These are phyloP conservation scores for Umimayanthus kanabou DNA, from an alignment of 92 coral and sea anemone genomes.

Conservation along the genomic window DNA sequence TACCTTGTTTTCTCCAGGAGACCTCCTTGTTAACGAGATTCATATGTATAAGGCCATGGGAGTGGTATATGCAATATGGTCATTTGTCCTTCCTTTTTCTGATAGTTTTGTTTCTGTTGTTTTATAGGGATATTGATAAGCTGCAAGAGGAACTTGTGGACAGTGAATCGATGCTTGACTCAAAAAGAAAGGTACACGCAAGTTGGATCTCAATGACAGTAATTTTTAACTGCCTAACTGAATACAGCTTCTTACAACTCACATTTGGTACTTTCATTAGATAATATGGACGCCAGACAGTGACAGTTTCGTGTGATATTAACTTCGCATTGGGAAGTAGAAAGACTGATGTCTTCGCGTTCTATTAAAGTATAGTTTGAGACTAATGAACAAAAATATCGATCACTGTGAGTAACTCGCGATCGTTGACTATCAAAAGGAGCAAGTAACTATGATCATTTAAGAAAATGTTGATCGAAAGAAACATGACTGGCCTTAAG, in stretches of 20 bases:
- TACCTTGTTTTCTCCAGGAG: too few species aligned
- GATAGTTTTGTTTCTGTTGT: background rate
- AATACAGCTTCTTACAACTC: background rate
- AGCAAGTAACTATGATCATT: too few species aligned
- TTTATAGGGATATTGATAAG: slow-evolving; percentile 86
- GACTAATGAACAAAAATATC: background rate
- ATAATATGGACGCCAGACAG: background rate
- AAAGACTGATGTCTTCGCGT: background rate
- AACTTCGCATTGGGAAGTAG: background rate
- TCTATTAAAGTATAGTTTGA: background rate
- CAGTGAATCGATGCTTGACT: slow-evolving; percentile 89
- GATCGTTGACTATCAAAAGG: background rate
- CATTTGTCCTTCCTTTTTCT: background rate
- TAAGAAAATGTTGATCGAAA: background rate
- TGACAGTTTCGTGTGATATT: background rate
- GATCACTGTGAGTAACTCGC: background rate
- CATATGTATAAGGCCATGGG: background rate
- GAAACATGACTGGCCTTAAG: background rate
- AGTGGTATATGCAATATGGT: too few species aligned
- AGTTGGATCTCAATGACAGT: background rate
- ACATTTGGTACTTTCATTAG: background rate
- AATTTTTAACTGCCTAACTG: background rate
- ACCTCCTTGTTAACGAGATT: too few species aligned
- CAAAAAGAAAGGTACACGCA: slow-evolving; percentile 69
- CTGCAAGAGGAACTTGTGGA: slow-evolving; percentile 95